Conservation (phyloP, 2,113 vertebrate species). For the Perca fluviatilis region DNA sequence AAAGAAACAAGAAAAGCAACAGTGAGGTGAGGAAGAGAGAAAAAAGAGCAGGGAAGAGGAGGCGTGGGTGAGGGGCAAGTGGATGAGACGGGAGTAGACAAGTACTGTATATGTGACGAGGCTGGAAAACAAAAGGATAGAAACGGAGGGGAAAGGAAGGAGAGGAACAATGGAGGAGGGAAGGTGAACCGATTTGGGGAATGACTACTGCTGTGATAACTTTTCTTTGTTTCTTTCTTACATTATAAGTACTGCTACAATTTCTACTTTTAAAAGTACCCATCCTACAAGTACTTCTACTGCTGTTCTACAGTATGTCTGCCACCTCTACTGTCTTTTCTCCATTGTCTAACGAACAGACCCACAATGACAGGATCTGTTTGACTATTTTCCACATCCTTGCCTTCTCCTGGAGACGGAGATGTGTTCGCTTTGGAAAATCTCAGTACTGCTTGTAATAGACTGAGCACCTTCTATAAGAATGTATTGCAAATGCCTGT, state of each 20-base stretch:
- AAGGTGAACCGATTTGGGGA: neutral
- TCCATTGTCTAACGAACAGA: constrained; percentile 6
- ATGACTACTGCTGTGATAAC: neutral
- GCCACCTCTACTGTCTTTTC: neutral
- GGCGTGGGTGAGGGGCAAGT: constrained; percentile 56
- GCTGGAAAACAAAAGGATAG: constrained; percentile 42
- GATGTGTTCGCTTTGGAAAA: constrained; percentile 16
- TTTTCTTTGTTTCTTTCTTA: constrained; percentile 12
- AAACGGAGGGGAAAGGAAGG: constrained; percentile 7
- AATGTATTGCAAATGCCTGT: constrained; percentile 2
- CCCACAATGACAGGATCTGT: constrained; percentile 8
- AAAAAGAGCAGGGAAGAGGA: constrained; percentile 19
- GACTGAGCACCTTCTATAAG: constrained; percentile 1
- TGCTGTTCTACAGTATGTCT: neutral
- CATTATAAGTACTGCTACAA: neutral
- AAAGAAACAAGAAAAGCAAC: constrained; percentile 44
- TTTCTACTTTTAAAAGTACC: constrained; percentile 2
- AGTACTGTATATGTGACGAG: constrained; percentile 22
- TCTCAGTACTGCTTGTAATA: constrained; percentile 26
- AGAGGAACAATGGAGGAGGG: neutral
- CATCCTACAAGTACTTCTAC: neutral
- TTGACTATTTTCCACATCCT: constrained; percentile 23
- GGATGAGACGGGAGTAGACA: constrained; percentile 57
- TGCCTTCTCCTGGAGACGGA: constrained; percentile 11
- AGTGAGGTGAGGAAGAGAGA: constrained; percentile 1